Base-by-base conservation (phyloP, 2,113 vertebrate genomes). In the Saguinus imperator region DNA sequence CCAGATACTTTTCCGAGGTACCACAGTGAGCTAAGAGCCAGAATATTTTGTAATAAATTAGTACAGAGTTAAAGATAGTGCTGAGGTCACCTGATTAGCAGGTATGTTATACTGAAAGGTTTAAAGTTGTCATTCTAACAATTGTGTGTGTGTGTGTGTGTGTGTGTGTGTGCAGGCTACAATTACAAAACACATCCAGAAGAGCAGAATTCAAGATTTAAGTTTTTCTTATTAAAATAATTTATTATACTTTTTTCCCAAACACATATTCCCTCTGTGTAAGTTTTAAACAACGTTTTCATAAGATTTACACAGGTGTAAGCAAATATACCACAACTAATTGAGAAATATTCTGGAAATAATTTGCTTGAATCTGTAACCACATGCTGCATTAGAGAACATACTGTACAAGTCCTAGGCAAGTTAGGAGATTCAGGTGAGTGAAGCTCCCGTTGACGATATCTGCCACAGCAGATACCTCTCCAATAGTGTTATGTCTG, bases 391-490 rank as follows among this genome's bases (percentile, higher is more conserved):
- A 9, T 16, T 40, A 21, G 27, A 58, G 11, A 43, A 73, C 2
- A 64, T 16, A 25, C 17, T 40, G 4, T 27, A 25, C 3, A 12
- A 29, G 10, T 25, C 16, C 1, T 16, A 58, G 21, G 29, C n/a
- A 89, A 55, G 18, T 23, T 17, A 32, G 55, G 23, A 3, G 3
- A 43, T 21, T 86, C 8, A 32, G 32, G 25, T 6, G 66, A 1
- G 14, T 16, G 17, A 61, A 57, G 58, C 3, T 70, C 3, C 3
- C 10, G 6, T 29, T 61, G 27, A 27, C 64, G 20, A 45, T 10
- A 4, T 37, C 11, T 20, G 1, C 8, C 0, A 8, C 8, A 4
- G 5, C 40, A 81, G 12, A 37, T 23, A 11, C 8, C 23, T 20
- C 7, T 21, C 37, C 29, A 32, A 7, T 8, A 12, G 6, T 37